Base-by-base conservation (phyloP, 1,140 invertebrate genomes). In the Helicoverpa zea region DNA sequence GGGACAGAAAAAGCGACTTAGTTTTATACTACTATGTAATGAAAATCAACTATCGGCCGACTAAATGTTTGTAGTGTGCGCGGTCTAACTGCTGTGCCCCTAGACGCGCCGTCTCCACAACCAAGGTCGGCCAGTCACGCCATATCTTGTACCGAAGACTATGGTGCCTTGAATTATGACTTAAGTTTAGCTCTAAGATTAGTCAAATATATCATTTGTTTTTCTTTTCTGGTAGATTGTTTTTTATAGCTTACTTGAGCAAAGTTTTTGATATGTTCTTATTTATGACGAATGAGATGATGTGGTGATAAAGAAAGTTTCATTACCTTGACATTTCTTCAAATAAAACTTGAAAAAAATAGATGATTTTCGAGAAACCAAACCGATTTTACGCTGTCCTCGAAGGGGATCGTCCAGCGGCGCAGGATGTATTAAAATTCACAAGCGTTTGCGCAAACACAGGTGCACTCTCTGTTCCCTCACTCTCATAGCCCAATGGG, bases 111-210 rank as follows among this genome's bases (percentile, higher is more conserved):
- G 75, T 47, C 74, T 76, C 75, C 61, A 16, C 1, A 2, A 51
- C 49, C 75, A 77, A 77, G 75, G 75, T 77, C 75, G 61, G 12
- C 5, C 51, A 66, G 75, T 66, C 75, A 77, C 75, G 75, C 59
- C 29, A 75, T 61, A 59, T 18, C n/a, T 75, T 47, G n/a, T 12
- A 18, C 35, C 14, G 10, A 13, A 7, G n/a, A 43, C 9, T 76
- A 47, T 64, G 10, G 9, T 64, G 49, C n/a, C 47, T 47, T 63
- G 58, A 76, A 51, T 59, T 75, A 63, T 76, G 58, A 49, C 43
- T 49, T 23, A 23, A 61, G 58, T 76, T 76, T 13, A 63, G 58
- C 72, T 35, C 59, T 47, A 16, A 18, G n/a, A n/a, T 10, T 66
- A 14, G 47, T 66, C 63, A n/a, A 35, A 7, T 43, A 43, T 43